A percentile compares a stretch with the other conserved stretches of the same genome.
These are phyloP conservation scores for Struthio camelus DNA, from an alignment of 2,113 vertebrate species.

Conservation along the genomic window DNA sequence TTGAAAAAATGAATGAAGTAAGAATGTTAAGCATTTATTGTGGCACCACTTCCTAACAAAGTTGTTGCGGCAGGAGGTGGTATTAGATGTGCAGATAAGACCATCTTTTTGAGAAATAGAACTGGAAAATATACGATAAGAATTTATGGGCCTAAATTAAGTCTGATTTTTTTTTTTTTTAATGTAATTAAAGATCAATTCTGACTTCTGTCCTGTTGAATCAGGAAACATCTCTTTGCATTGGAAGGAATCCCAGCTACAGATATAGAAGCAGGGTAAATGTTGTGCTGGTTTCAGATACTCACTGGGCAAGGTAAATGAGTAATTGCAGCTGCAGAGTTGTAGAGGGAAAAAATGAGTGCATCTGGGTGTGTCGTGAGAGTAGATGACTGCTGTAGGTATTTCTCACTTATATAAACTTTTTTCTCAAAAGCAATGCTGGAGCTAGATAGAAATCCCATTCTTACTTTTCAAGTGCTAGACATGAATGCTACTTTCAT, in stretches of 20 bases:
- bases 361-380: not conserved
- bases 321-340: not conserved
- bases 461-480: not conserved
- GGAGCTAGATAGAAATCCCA: not conserved
- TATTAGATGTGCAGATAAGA: not conserved
- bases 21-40: accelerated
- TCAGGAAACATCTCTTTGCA: not conserved
- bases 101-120: not conserved
- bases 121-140: not conserved
- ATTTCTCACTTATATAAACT: not conserved
- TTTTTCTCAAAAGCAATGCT: not conserved
- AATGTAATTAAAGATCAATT: accelerated
- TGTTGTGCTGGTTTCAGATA: not conserved
- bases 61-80: too few relatives aligned
- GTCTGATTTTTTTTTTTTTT: not conserved
- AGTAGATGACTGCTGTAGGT: accelerated
- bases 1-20: not conserved
- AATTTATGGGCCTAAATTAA: not conserved
- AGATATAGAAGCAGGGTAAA: not conserved
- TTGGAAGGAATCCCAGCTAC: not conserved
- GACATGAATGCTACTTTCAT: accelerated
- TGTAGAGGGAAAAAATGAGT: not conserved
- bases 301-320: not conserved
- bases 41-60: not conserved
- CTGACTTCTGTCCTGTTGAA: not conserved